These are phyloP conservation scores for Forficula auricularia DNA, from an alignment of 1,140 invertebrate genomes.

Conservation along the genomic window DNA sequence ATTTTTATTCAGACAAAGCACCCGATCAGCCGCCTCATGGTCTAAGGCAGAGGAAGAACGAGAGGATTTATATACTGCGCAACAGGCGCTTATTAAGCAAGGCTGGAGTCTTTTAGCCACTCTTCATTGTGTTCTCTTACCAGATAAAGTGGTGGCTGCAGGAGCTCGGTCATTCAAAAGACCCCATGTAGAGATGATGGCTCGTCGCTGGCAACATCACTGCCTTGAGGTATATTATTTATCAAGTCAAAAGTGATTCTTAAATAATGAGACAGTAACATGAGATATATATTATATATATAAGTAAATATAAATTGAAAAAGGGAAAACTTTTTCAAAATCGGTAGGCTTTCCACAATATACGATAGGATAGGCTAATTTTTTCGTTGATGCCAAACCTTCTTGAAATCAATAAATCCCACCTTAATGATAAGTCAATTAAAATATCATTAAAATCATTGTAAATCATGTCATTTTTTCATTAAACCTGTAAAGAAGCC, in stretches of 20 bases:
- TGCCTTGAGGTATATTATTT: conserved; percentile 81
- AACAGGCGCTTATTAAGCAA: conserved; percentile 83
- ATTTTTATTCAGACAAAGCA: conserved; percentile 15
- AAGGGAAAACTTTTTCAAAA: conserved; percentile 3
- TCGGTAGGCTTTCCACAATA: too few species aligned
- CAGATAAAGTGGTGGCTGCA: conserved; percentile 59
- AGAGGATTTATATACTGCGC: conserved; percentile 62
- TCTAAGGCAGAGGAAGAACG: conserved; percentile 50
- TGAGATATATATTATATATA: too few species aligned
- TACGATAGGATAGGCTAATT: too few species aligned
- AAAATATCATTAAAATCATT: too few species aligned
- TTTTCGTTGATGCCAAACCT: too few species aligned
- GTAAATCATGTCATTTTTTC: too few species aligned
- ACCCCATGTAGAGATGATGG: conserved; percentile 92
- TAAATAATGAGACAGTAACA: too few species aligned
- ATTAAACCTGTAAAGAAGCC: too few species aligned
- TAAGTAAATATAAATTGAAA: too few species aligned
- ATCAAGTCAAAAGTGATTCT: too few species aligned
- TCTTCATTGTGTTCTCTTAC: conserved; percentile 86
- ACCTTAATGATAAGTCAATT: too few species aligned
- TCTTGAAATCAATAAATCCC: too few species aligned
- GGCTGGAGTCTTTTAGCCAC: conserved; percentile 93
- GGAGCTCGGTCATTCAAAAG: conserved; percentile 71
- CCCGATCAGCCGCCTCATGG: conserved; percentile 9
- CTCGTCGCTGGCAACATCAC: conserved; percentile 93